phyloP scores from a whole-genome alignment of 92 coral and sea anemone species.

The Porites cylindrica region DNA sequence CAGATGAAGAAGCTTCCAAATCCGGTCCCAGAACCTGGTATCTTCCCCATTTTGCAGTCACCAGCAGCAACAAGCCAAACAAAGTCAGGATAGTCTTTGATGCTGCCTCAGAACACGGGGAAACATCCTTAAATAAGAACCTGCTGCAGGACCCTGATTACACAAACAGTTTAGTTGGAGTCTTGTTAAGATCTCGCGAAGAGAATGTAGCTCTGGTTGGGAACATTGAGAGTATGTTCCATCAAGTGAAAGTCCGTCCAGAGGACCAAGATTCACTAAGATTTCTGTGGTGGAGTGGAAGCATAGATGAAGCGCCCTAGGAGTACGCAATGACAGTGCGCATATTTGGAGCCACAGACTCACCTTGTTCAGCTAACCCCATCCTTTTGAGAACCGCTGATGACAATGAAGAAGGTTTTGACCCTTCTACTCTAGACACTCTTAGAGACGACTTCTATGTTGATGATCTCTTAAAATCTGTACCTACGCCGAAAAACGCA shows the following conservation, averaged over 20 bases:
- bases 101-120: constrained; percentile 15
- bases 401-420: constrained; percentile 51
- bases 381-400: constrained; percentile 52
- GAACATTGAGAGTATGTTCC: constrained; percentile 74
- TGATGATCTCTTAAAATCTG: constrained; percentile 50
- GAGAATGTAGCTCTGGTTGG: constrained; percentile 53
- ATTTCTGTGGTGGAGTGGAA: constrained; percentile 72
- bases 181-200: constrained; percentile 62
- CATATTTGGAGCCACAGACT: constrained; percentile 67
- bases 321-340: constrained; percentile 58
- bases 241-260: constrained; percentile 45
- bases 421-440: constrained; percentile 41
- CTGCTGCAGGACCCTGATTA: constrained; percentile 75
- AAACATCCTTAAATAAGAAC: constrained; percentile 68
- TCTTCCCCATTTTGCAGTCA: constrained; percentile 46
- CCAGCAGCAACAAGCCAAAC: constrained; percentile 67
- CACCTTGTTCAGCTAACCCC: constrained; percentile 62
- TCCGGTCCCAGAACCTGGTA: constrained; percentile 52
- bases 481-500: constrained; percentile 26
- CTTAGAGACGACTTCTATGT: constrained; percentile 46
- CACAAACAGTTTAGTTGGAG: constrained; percentile 58
- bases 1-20: neutral
- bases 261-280: constrained; percentile 68
- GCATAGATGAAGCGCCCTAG: constrained; percentile 33
- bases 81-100: constrained; percentile 73